A percentile compares a stretch with the other conserved stretches of the same genome.
Evolutionary conservation across 2,888 invertebrate genomes (phyloP).

Genomic region (Prosapia bicincta): DNA sequence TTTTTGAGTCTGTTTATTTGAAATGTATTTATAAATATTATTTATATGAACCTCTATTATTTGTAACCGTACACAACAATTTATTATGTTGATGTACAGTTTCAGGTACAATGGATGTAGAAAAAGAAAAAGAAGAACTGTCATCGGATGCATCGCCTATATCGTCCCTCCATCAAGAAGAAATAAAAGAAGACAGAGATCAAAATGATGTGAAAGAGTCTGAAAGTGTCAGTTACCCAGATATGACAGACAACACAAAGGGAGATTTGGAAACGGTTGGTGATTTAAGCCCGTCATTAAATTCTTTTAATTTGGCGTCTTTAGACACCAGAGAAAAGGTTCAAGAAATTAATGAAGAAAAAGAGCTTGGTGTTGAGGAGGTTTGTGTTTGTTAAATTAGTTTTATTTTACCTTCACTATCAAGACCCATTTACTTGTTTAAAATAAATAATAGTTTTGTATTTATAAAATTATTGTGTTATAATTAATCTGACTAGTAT

Average conservation of each 20-base stretch:
- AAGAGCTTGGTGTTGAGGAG: neutral
- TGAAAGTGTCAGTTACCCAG: neutral
- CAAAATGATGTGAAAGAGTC: neutral
- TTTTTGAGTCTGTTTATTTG: too few species aligned
- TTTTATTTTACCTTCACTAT: too few species aligned
- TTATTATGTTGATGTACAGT: neutral
- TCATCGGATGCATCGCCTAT: neutral
- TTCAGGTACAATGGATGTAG: neutral
- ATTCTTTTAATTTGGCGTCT: neutral
- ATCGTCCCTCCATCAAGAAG: neutral
- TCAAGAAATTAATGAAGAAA: neutral
- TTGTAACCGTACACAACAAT: too few species aligned
- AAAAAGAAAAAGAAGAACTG: neutral
- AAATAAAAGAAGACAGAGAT: neutral
- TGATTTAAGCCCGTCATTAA: neutral
- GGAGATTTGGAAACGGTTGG: neutral
- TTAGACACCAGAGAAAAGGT: neutral
- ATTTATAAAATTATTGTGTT: too few species aligned
- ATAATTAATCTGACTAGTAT: too few species aligned
- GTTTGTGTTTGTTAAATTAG: neutral
- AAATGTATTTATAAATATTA: too few species aligned
- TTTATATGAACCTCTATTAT: too few species aligned
- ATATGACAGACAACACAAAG: neutral
- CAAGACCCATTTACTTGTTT: too few species aligned
- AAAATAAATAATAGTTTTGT: too few species aligned